A percentile compares a stretch with the other conserved stretches of the same genome.
These are phyloP conservation scores for Archivesica marissinica DNA, from an alignment of 1,140 invertebrate species.

Conservation along the genomic window DNA sequence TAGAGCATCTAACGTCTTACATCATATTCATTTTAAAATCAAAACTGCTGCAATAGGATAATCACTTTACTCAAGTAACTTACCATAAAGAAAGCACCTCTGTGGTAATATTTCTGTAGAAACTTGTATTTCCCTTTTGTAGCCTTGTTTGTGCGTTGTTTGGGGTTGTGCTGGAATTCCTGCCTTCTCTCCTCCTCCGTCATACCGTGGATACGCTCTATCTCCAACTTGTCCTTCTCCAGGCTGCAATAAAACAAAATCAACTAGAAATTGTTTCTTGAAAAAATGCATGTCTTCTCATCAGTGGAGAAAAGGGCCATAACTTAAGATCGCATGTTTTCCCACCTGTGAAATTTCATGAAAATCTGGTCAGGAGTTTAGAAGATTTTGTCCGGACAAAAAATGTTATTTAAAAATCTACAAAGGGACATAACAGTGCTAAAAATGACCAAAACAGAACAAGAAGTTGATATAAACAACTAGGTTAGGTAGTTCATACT, in stretches of 20 bases:
- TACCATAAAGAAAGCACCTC: slow-evolving; percentile 97
- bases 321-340: too few relatives aligned
- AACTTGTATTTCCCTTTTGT: slow-evolving; percentile 99
- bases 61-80: slow-evolving; percentile 44
- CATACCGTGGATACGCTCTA: slow-evolving; percentile 96
- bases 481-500: too few relatives aligned
- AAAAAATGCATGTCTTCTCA: too few relatives aligned
- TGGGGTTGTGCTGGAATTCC: slow-evolving; percentile 96
- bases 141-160: slow-evolving; percentile 96
- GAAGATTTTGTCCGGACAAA: too few relatives aligned
- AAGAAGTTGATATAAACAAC: too few relatives aligned
- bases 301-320: too few relatives aligned
- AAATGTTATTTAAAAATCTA: too few relatives aligned
- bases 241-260: slow-evolving; percentile 76
- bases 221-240: slow-evolving; percentile 92
- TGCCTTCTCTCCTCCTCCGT: slow-evolving; percentile 95
- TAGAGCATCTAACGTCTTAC: background rate
- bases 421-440: too few relatives aligned
- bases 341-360: too few relatives aligned
- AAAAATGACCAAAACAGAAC: too few relatives aligned
- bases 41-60: background rate
- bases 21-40: background rate
- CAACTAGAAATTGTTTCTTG: slow-evolving; percentile 32
- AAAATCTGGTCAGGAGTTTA: too few relatives aligned
- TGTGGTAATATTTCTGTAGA: slow-evolving; percentile 99